Evolutionary conservation across 2,113 vertebrate genomes (phyloP).

Genomic region (Coptodon bakossiorum): DNA sequence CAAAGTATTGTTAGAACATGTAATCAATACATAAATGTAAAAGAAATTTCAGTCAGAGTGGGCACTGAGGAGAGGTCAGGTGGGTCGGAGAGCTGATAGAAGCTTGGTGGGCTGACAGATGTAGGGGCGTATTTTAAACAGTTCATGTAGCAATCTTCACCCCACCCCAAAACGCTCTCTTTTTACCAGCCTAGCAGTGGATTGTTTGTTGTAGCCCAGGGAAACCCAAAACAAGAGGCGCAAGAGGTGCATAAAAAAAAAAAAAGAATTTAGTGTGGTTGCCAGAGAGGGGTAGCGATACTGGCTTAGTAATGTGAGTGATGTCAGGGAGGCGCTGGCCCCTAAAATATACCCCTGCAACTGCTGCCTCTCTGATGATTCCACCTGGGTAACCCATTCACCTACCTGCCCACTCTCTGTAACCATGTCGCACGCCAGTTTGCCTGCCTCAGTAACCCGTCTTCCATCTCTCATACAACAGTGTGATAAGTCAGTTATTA

Average conservation of each 20-base stretch:
- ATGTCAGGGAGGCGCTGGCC: neutral
- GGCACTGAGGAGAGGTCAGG: neutral
- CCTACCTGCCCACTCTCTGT: neutral
- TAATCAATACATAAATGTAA: neutral
- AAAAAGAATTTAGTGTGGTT: neutral
- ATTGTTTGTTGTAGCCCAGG: neutral
- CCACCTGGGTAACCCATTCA: neutral
- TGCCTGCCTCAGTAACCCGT: neutral
- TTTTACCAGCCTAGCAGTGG: neutral
- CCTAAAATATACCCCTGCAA: neutral
- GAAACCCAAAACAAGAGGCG: neutral
- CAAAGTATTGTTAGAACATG: neutral
- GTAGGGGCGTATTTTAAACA: neutral
- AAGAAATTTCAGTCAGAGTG: neutral
- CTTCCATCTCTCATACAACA: neutral
- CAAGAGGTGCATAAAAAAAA: neutral
- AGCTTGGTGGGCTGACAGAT: neutral
- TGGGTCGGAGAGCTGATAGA: neutral
- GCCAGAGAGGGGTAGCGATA: neutral
- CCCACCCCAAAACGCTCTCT: neutral
- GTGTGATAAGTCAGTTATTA: neutral
- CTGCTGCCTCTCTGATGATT: neutral
- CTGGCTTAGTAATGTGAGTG: neutral
- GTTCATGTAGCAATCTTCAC: neutral
- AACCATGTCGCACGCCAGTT: neutral